Base-by-base conservation (phyloP, 2,113 vertebrate species). In the Sander lucioperca region DNA sequence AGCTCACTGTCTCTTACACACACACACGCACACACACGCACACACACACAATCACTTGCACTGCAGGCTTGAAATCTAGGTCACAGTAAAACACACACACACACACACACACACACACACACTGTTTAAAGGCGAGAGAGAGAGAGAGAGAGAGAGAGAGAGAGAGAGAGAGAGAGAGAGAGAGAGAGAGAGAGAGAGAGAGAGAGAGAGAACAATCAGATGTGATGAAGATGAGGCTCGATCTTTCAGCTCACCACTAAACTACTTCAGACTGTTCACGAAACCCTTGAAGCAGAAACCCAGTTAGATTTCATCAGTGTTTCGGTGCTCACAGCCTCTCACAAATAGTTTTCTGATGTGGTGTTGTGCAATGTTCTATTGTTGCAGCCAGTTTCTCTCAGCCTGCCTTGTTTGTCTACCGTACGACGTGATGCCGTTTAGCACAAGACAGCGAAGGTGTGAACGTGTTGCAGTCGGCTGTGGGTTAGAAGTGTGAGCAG, bases 61-160 rank as follows among this genome's bases (percentile, higher is more conserved):
- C 76, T 85, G 86, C 82, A 87, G 70, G 74, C 77, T 58, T 86
- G 53, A 88, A 86, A 92, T 92, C 79, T 93, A 87, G 91, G 92
- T 92, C 91, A 91, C 0, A 6, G 68, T 47, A 71, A 65, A 78
- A 82, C 82, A n/a, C n/a, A n/a, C n/a, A n/a, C n/a, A 74, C 75
- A 58, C 80, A 74, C 76, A 36, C 54, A 80, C 74, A 74, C 75
- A 58, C 80, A 74, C 75, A 58, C 80, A 74, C 76, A 36, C 54
- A 80, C 74, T 33, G 30, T 33, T 33, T 33, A 33, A 33, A 33
- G 30, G 30, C 4, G 0, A 19, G 11, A 50, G 9, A 66, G 8
- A 68, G 43, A 53, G 19, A 68, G 43, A 79, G 75, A 80, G 78
- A 84, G 30, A 4, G 19, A 68, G 43, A 79, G 75, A 80, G 78